phyloP scores from a whole-genome alignment of 2,888 invertebrate genomes.

The Ceramica pisi region DNA sequence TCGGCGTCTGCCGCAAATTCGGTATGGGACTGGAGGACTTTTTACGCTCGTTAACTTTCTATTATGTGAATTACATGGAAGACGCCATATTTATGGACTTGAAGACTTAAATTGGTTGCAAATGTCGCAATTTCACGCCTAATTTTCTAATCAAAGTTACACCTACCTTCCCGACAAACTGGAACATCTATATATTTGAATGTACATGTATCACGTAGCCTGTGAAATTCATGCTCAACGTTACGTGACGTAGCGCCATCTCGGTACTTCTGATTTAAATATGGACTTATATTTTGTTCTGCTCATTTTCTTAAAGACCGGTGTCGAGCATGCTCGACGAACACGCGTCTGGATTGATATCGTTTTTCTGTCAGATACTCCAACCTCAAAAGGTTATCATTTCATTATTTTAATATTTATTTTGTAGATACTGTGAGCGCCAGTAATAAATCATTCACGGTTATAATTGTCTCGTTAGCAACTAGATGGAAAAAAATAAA shows the following conservation, averaged over 20 bases:
- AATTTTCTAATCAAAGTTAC: conserved; percentile 29
- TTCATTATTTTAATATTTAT: conserved; percentile 16
- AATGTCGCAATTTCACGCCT: conserved; percentile 16
- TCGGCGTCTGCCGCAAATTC: conserved; percentile 48
- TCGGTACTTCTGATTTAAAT: conserved; percentile 28
- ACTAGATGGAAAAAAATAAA: conserved; percentile 16
- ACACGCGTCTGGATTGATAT: conserved; percentile 9
- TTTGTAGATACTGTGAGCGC: not conserved
- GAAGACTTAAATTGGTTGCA: conserved; percentile 6
- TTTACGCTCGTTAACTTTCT: conserved; percentile 57
- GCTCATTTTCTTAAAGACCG: not conserved
- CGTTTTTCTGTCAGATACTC: conserved; percentile 19
- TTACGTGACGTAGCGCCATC: conserved; percentile 13
- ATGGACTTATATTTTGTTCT: conserved; percentile 7
- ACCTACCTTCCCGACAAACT: conserved; percentile 3
- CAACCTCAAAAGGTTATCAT: conserved; percentile 20
- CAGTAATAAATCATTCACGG: conserved; percentile 20
- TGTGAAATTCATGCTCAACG: conserved; percentile 14
- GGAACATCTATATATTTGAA: not conserved
- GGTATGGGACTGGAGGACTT: conserved; percentile 39
- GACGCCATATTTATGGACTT: conserved; percentile 14
- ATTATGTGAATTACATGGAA: conserved; percentile 45
- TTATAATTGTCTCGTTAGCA: conserved; percentile 5
- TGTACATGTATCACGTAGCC: conserved; percentile 2
- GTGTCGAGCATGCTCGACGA: not conserved